A percentile compares a stretch with the other conserved stretches of the same genome.
Evolutionary conservation across 2,888 invertebrate genomes (phyloP).

Genomic region (Trisateles emortualis): DNA sequence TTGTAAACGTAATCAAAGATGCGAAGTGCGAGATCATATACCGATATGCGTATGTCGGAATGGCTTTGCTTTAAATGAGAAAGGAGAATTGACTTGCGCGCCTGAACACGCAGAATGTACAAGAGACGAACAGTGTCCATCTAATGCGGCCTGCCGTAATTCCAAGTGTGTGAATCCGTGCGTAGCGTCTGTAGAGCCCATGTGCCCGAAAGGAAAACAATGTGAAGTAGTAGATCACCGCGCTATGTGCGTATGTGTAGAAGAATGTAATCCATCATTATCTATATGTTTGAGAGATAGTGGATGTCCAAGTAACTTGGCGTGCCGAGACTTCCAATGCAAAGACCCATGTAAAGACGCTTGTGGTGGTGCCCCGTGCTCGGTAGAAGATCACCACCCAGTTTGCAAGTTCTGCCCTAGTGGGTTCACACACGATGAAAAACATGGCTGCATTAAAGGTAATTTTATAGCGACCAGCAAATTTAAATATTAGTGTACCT

Average conservation of each 20-base stretch:
- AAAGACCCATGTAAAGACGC: slow-evolving; percentile 95
- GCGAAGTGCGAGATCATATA: slow-evolving; percentile 94
- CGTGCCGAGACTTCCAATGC: slow-evolving; percentile 96
- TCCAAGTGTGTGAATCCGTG: slow-evolving; percentile 96
- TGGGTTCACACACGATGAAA: slow-evolving; percentile 96
- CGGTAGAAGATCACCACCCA: slow-evolving; percentile 97
- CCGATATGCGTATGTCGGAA: slow-evolving; percentile 96
- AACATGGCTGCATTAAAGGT: slow-evolving; percentile 98
- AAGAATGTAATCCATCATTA: slow-evolving; percentile 94
- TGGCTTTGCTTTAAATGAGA: slow-evolving; percentile 95
- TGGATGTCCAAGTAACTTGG: slow-evolving; percentile 94
- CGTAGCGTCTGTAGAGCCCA: slow-evolving; percentile 87
- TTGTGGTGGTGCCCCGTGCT: slow-evolving; percentile 96
- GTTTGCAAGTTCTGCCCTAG: slow-evolving; percentile 98
- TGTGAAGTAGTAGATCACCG: slow-evolving; percentile 96
- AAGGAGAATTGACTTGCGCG: slow-evolving; percentile 95
- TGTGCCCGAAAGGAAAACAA: slow-evolving; percentile 93
- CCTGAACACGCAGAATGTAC: slow-evolving; percentile 93
- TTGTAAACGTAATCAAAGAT: slow-evolving; percentile 94
- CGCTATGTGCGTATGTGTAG: slow-evolving; percentile 94
- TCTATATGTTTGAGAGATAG: slow-evolving; percentile 96
- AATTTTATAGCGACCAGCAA: slow-evolving; percentile 78
- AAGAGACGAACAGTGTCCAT: slow-evolving; percentile 93
- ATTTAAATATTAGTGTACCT: slow-evolving; percentile 54
- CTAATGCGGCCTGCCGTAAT: slow-evolving; percentile 94